Evolutionary conservation across 2,888 invertebrate species (phyloP), one percentile per base, ranked within the genome.

Genomic region (Rhopalosiphum nymphaeae): DNA sequence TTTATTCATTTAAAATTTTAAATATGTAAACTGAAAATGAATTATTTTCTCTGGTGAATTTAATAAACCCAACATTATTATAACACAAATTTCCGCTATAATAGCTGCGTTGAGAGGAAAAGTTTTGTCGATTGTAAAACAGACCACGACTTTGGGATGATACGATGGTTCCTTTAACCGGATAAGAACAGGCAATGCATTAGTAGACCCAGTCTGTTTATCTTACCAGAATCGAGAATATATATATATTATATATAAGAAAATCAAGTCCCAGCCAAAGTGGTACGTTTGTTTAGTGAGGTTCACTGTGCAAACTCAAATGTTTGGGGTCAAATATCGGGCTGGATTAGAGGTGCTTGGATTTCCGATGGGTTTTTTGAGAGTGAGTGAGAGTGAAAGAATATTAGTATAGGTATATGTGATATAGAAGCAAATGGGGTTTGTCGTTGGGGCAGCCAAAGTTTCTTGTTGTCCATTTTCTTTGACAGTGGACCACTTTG

Each of bases 121-220:
- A 53, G 87, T 87, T 67, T 61, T n/a, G 88, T 92, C 78, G 78
- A 67, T 92, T 89, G 42, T 87, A 92, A 78, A 78, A 78, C 61
- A 88, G 53, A 92, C 92, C 53, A 26, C 42, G 88, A 78, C 44
- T 56, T 78, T 42, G 53, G 49, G 29, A 26, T 36, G 67, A 67
- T 42, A 67, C 53, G 67, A 67, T 29, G 87, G 36, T 88, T 88
- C 67, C 88, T 92, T 88, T 88, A 67, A 67, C 92, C 92, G 92
- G 92, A 89, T 92, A 92, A 92, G 87, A 92, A 87, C 61, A 21
- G 57, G 46, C 92, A 61, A 53, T 92, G 88, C 92, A 92, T 92
- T 92, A 92, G 88, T 44, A 42, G n/a, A 44, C 44, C 56, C 44
- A 78, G 21, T 56, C 44, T 92, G 92, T 92, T 89, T 92, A 92